Base-by-base conservation (phyloP, 2,888 invertebrate genomes). In the Hemaris fuciformis region DNA sequence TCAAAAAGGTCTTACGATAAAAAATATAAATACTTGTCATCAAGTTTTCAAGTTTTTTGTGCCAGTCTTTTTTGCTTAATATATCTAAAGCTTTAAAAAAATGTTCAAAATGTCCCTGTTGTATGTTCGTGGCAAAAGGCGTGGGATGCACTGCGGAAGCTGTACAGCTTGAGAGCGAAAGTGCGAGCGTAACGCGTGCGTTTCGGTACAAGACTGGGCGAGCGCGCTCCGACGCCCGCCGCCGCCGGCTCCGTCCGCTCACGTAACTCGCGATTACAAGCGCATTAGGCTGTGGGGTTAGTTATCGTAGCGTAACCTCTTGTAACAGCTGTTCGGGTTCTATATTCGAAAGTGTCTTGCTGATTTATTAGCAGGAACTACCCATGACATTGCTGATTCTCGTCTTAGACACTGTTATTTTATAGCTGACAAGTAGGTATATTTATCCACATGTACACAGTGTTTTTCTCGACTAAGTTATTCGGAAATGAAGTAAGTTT, bases 121-220 rank as follows among this genome's bases (percentile, higher is more conserved):
- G 10, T 2, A 8, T 38, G 10, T 8, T 38, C n/a, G 4, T 8
- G 4, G 22, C 1, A 2, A 15, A 8, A 15, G 27, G 27, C 18
- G 15, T 18, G 20, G 20, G 3, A 48, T 27, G 31, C 7, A 10
- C 10, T 53, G 18, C 53, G 53, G 53, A 53, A 53, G 53, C 53
- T n/a, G 53, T 31, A 31, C 27, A 65, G 73, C 72, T 68, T 73
- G 86, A 89, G 81, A 89, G 85, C 90, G 91, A 91, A 90, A 91
- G 91, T 91, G 87, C 84, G 83, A 73, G 83, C 78, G 81, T 72
- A 77, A 81, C 79, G 85, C 77, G 69, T 80, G 89, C 88, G 87
- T 77, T 80, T 79, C 87, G 75, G 73, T 83, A 72, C 73, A 70
- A 87, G 89, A 91, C 90, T 88, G 87, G 77, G 72, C 72, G 68